A percentile compares a stretch with the other conserved stretches of the same genome.
Evolutionary conservation across 1,140 invertebrate species (phyloP).

Genomic region (Neotoxoptera formosana): DNA sequence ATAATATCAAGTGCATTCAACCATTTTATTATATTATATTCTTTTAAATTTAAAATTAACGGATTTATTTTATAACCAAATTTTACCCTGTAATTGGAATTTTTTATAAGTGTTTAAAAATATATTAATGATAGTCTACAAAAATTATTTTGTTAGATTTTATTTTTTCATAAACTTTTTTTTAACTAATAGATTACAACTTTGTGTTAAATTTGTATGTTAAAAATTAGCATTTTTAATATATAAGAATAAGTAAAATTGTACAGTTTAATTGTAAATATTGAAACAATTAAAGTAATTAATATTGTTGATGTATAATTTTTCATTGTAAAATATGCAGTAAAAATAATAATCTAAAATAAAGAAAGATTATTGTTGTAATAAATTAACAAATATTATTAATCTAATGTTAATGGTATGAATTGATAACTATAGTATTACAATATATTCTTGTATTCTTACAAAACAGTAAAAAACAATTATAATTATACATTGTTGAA

Average conservation of each 20-base stretch:
- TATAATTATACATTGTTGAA: too few species aligned
- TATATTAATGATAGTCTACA: neutral
- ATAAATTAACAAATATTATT: slow-evolving; percentile 25
- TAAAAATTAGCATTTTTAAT: slow-evolving; percentile 49
- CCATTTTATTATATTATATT: slow-evolving; percentile 4
- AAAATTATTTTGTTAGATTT: slow-evolving; percentile 19
- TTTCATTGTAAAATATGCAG: neutral
- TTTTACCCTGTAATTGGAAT: neutral
- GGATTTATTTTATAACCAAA: slow-evolving; percentile 7
- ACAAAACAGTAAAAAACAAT: neutral
- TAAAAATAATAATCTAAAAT: neutral
- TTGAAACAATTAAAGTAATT: slow-evolving; percentile 19
- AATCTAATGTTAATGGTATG: neutral
- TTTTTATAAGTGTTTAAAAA: slow-evolving; percentile 24
- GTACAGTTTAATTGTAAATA: slow-evolving; percentile 40
- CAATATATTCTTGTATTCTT: neutral
- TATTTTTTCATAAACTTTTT: slow-evolving; percentile 35
- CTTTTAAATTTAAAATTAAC: slow-evolving; percentile 38
- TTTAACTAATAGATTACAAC: slow-evolving; percentile 35
- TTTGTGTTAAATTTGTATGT: slow-evolving; percentile 28
- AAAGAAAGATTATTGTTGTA: neutral
- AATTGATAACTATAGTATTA: neutral
- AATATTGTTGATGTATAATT: slow-evolving; percentile 20
- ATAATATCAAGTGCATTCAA: slow-evolving; percentile 12
- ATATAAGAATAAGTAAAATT: slow-evolving; percentile 13